Evolutionary conservation across 2,113 vertebrate genomes (phyloP).

Genomic region (Thunnus maccoyii): DNA sequence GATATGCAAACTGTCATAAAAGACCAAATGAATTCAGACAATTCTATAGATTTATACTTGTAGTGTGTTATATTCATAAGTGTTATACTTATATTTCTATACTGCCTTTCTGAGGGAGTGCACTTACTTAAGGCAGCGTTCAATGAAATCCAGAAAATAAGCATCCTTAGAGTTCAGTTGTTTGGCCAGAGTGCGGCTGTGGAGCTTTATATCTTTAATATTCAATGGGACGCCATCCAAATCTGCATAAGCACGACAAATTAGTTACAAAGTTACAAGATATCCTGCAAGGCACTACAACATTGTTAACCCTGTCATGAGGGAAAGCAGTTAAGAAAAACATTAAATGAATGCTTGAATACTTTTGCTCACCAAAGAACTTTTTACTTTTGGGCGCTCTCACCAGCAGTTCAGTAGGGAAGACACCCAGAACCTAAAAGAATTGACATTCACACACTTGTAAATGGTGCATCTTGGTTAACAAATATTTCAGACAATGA

Average conservation of each 20-base stretch:
- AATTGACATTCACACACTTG: background rate
- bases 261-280: background rate
- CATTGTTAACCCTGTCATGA: background rate
- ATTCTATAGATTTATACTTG: too few species aligned
- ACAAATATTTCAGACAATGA: too few species aligned
- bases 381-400: background rate
- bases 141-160: constrained; percentile 23
- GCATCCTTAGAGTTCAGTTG: constrained; percentile 3
- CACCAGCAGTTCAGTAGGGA: background rate
- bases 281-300: background rate
- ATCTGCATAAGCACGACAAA: background rate
- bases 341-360: background rate
- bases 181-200: background rate
- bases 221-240: background rate
- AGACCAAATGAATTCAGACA: background rate
- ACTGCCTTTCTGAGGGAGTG: background rate
- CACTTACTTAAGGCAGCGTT: constrained; percentile 17
- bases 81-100: background rate
- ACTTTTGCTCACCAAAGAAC: background rate
- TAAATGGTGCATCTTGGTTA: background rate
- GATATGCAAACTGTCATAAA: background rate
- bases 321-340: background rate
- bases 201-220: background rate
- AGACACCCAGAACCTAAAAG: constrained; percentile 8
- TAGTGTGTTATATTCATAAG: too few species aligned